Evolutionary conservation across 35 echinoderm and acorn worm species (phyloP), one percentile per base, ranked within the genome.

Genomic region (Ophioderma brevispina): DNA sequence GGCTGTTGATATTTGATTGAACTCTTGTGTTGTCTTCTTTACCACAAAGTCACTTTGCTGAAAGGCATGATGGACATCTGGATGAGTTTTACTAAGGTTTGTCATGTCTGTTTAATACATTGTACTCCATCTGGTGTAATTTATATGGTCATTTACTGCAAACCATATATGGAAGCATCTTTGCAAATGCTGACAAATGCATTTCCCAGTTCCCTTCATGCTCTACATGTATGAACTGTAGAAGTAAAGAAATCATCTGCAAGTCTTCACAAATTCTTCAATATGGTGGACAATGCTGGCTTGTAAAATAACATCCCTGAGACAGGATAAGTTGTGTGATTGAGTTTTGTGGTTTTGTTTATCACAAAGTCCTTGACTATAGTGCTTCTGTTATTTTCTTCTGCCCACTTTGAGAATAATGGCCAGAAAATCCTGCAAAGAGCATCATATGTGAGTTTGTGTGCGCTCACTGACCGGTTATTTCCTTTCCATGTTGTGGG

Each of bases 161-260:
- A 82, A 82, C 80, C 80, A n/a, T n/a, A n/a, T n/a, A 82, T 82
- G 80, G 80, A 41, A 82, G 80, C 80, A 82, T 82, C 42, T 41
- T 8, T 40, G 3, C 80, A 82, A 82, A 82, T 18, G 80, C 80
- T 39, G 35, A 82, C 37, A 82, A 38, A 40, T 82, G 36, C 80
- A 82, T 82, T 41, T 82, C 42, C 80, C 80, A 82, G 38, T 82
- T 82, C 15, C 35, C 80, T 40, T 19, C 42, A 25, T 38, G 38
- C 42, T 82, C 80, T 39, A 38, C 80, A 39, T 38, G 80, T 21
- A 82, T 82, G 42, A 40, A 82, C 42, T 82, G 80, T 28, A 82
- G 10, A 17, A 82, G 80, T 30, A 82, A 34, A 82, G 80, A 41
- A 21, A n/a, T n/a, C n/a, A n/a, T n/a, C n/a, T n/a, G n/a, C n/a